phyloP scores from a whole-genome alignment of 2,113 vertebrate species.

The Isichthys henryi region DNA sequence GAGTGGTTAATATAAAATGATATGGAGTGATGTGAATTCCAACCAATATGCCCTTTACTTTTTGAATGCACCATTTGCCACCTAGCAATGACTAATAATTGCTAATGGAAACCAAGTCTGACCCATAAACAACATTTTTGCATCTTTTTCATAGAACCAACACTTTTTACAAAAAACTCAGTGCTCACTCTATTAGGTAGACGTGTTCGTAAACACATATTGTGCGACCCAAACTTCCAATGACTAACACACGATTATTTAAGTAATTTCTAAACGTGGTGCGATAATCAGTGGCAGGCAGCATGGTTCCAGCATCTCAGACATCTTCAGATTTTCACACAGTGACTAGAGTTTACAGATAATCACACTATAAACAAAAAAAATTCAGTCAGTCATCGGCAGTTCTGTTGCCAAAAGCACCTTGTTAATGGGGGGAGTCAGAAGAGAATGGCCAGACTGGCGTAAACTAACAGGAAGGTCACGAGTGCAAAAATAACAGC shows the following conservation, averaged over 20 bases:
- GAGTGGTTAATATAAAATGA: not conserved
- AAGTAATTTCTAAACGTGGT: not conserved
- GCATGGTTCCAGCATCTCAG: not conserved
- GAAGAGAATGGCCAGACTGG: not conserved
- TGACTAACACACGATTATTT: not conserved
- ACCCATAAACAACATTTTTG: not conserved
- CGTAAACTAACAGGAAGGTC: not conserved
- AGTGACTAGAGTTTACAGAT: not conserved
- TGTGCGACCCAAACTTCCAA: not conserved
- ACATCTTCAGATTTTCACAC: not conserved
- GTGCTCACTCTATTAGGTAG: not conserved
- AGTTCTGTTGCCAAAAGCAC: not conserved
- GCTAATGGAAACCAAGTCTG: not conserved
- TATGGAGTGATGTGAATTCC: not conserved
- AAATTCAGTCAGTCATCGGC: not conserved
- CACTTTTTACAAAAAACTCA: not conserved
- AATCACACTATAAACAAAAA: not conserved
- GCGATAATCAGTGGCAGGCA: not conserved
- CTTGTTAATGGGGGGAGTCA: not conserved
- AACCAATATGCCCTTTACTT: not conserved
- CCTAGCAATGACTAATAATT: not conserved
- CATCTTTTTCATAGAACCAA: not conserved
- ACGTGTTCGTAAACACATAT: not conserved
- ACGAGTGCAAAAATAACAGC: not conserved
- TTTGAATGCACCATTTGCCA: not conserved